These are phyloP conservation scores for Leptopterna dolabrata DNA, from an alignment of 2,888 invertebrate species.

Conservation along the genomic window DNA sequence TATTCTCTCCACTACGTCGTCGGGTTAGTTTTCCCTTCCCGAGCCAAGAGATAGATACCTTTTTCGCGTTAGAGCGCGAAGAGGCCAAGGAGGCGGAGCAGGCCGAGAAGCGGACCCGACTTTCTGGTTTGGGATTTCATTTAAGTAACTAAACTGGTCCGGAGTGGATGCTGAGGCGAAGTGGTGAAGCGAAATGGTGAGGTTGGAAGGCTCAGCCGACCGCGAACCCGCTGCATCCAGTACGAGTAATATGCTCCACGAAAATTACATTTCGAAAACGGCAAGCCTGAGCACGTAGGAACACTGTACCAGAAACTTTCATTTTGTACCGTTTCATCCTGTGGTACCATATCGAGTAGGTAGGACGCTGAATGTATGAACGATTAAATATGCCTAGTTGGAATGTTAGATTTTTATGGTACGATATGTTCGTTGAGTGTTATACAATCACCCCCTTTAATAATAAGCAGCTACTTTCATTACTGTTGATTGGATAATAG, in stretches of 20 bases:
- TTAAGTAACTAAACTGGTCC: slow-evolving; percentile 42
- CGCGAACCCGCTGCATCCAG: slow-evolving; percentile 21
- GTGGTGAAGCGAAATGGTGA: background rate
- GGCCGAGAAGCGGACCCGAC: slow-evolving; percentile 32
- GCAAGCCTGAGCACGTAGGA: background rate
- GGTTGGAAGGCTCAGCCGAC: background rate
- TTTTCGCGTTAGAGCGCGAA: background rate
- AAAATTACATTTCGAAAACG: background rate
- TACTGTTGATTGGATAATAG: too few species aligned
- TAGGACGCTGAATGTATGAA: background rate
- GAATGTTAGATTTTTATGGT: too few species aligned
- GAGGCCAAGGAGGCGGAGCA: background rate
- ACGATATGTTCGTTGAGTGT: too few species aligned
- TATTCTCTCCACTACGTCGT: background rate
- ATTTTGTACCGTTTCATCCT: background rate
- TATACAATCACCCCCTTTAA: too few species aligned
- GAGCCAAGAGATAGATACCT: background rate
- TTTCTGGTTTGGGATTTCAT: slow-evolving; percentile 47
- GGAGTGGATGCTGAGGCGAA: slow-evolving; percentile 28
- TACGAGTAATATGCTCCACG: background rate
- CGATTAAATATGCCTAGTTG: too few species aligned
- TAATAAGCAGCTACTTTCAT: too few species aligned
- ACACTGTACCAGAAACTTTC: background rate
- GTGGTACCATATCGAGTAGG: background rate
- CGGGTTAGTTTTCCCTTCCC: background rate